These are phyloP conservation scores for Saturnia japonica DNA, from an alignment of 2,888 invertebrate species.

Conservation along the genomic window DNA sequence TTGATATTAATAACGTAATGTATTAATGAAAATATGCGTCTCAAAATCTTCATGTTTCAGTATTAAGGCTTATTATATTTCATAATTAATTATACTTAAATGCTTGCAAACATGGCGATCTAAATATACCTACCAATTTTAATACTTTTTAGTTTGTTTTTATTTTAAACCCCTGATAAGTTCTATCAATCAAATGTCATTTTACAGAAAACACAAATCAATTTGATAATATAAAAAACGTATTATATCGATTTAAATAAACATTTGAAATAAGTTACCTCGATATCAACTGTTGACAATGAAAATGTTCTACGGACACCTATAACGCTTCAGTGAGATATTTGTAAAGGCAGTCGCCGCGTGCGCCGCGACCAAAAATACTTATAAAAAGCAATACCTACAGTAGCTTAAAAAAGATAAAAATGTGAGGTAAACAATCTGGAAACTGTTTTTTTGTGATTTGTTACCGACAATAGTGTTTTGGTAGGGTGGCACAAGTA, in stretches of 20 bases:
- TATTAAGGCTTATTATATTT: conserved; percentile 30
- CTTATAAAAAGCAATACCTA: conserved; percentile 69
- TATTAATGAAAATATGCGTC: neutral
- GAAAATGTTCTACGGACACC: conserved; percentile 48
- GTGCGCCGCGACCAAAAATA: conserved; percentile 72
- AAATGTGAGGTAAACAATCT: conserved; percentile 81
- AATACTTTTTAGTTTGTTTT: conserved; percentile 9
- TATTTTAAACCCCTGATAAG: conserved; percentile 9
- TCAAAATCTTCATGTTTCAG: conserved; percentile 26
- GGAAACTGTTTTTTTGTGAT: conserved; percentile 65
- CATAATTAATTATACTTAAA: too few species aligned
- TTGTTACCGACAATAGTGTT: conserved; percentile 56
- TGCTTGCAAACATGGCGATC: too few species aligned
- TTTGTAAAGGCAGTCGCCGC: conserved; percentile 67
- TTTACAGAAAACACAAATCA: conserved; percentile 17
- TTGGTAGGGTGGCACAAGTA: conserved; percentile 66
- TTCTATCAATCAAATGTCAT: conserved; percentile 26
- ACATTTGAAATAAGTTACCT: conserved; percentile 75
- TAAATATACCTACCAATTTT: conserved; percentile 21
- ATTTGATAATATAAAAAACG: conserved; percentile 20
- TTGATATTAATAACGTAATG: neutral
- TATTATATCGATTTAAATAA: conserved; percentile 56
- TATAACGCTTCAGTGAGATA: conserved; percentile 67
- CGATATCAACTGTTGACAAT: conserved; percentile 59
- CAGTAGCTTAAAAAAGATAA: conserved; percentile 76